phyloP scores from a whole-genome alignment of 1,140 invertebrate species.

The Druon quercuslanigerum region DNA sequence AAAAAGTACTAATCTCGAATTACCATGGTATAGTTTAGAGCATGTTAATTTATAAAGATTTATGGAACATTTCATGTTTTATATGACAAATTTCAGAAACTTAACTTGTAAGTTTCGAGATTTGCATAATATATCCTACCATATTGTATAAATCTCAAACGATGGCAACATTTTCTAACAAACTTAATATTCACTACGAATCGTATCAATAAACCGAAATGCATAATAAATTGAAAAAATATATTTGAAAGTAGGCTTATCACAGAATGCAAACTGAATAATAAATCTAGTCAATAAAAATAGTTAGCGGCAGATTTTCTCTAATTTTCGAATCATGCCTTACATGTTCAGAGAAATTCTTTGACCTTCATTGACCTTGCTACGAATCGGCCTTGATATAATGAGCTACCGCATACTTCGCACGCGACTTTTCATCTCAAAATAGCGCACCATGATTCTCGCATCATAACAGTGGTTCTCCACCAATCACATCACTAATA shows the following conservation, averaged over 20 bases:
- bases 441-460: slow-evolving; percentile 13
- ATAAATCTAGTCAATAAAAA: neutral
- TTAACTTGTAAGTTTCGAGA: neutral
- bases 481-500: neutral
- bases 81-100: slow-evolving; percentile 13
- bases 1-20: neutral
- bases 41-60: neutral
- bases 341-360: neutral
- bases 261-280: neutral
- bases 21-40: neutral
- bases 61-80: neutral
- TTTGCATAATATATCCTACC: neutral
- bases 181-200: too few relatives aligned
- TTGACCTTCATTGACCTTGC: slow-evolving; percentile 20
- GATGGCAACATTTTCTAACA: too few relatives aligned
- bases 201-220: too few relatives aligned
- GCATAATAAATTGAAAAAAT: neutral
- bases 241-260: neutral
- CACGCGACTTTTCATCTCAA: slow-evolving; percentile 16
- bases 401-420: neutral
- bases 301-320: neutral
- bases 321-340: neutral
- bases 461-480: slow-evolving; percentile 25
- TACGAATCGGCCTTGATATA: slow-evolving; percentile 18
- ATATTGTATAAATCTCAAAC: too few relatives aligned